A percentile compares a stretch with the other conserved stretches of the same genome.
Evolutionary conservation across 2,113 vertebrate species (phyloP).

Genomic region (Amia ocellicauda): DNA sequence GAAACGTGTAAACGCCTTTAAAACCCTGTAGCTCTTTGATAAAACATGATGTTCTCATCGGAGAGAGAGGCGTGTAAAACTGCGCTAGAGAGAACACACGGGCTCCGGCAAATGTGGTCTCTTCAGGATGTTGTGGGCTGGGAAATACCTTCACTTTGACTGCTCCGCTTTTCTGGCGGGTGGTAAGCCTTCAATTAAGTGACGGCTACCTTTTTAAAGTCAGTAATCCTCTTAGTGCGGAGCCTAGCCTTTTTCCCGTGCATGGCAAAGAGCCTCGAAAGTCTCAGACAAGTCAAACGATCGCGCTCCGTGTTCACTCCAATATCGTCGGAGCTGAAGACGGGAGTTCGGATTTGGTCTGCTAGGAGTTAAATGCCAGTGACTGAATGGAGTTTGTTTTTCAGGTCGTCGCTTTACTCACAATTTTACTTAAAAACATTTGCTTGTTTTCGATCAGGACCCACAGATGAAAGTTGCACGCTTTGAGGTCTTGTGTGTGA

Average conservation of each 20-base stretch:
- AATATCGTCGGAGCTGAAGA: too few species aligned
- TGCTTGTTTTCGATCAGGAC: too few species aligned
- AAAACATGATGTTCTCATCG: constrained; percentile 59
- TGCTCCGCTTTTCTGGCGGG: constrained; percentile 59
- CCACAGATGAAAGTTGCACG: too few species aligned
- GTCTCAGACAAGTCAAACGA: too few species aligned
- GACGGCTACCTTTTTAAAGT: constrained; percentile 73
- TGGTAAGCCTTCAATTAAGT: constrained; percentile 78
- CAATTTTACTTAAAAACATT: too few species aligned
- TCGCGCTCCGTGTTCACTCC: too few species aligned
- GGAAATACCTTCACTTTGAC: constrained; percentile 72
- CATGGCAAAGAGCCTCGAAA: too few species aligned
- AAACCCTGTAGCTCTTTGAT: constrained; percentile 76
- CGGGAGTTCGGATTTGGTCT: too few species aligned
- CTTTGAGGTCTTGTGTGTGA: too few species aligned
- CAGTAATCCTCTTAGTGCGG: constrained; percentile 73
- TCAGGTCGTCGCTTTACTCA: too few species aligned
- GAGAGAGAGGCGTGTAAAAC: constrained; percentile 51
- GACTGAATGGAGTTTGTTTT: too few species aligned
- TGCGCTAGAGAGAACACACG: constrained; percentile 48
- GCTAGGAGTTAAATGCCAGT: too few species aligned
- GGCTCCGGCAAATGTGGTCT: constrained; percentile 58
- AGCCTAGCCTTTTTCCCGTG: constrained; percentile 57
- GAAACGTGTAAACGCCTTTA: constrained; percentile 72
- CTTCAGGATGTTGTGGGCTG: constrained; percentile 66